Evolutionary conservation across 2,797 vertebrate genomes (phyloP), one percentile per base, ranked within the genome.

Genomic region (Hyperoplus immaculatus): DNA sequence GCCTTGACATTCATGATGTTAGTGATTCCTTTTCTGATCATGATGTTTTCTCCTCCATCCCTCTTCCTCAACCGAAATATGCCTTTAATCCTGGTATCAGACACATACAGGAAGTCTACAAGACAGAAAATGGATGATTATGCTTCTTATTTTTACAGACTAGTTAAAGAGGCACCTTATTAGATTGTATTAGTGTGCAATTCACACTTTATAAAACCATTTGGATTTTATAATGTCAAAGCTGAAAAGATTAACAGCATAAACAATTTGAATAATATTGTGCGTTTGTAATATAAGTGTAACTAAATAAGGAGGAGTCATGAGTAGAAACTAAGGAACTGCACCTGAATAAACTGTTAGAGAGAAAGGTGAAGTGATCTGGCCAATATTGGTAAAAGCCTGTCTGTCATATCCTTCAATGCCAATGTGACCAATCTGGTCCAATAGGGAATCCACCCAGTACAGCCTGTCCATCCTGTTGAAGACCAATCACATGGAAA

Each of bases 361-460:
- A 6, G 93, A 94, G 66, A 85, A 95, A 2, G 95, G 94, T 21
- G 89, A 83, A 14, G 94, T 95, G 68, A 95, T 95, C 86, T 94
- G 93, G 45, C 94, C 94, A 5, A 95, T 85, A 9, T 87, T 91
- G 72, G 83, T 83, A 75, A 95, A 94, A 0, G 86, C 93, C 82
- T 87, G 72, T 66, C 93, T 90, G 86, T 93, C 80, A 45, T 53
- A n/a, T 72, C 95, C 95, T 45, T 92, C 38, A 56, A 93, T 80
- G 60, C 69, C 21, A 62, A 94, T 78, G 72, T 90, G 85, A 63
- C 94, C 92, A 61, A 95, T 91, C 69, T 92, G 89, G 65, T 91
- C 81, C 49, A 95, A 72, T 15, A 90, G 92, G 8, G 83, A 85
- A 68, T 95, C 95, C 15, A 94, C 94, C 95, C 95, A 95, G 73